Conservation (phyloP, 1,140 invertebrate genomes). For the Formica exsecta region DNA sequence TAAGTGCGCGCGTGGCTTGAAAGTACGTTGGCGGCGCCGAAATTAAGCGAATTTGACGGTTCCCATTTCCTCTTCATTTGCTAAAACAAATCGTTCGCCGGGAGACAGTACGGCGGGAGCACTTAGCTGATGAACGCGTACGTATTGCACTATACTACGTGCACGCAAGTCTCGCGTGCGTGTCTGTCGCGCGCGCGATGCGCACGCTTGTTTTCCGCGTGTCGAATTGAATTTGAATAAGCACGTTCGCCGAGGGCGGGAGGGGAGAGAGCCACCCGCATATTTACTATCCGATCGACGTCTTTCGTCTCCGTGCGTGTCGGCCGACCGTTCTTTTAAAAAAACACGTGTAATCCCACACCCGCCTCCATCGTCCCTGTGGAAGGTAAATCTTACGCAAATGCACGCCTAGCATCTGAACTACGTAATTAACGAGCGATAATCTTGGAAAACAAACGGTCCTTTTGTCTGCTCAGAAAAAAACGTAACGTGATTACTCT, state of each 20-base stretch:
- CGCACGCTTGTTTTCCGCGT: slow-evolving; percentile 66
- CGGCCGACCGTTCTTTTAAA: slow-evolving; percentile 20
- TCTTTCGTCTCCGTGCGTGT: slow-evolving; percentile 22
- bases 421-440: slow-evolving; percentile 14
- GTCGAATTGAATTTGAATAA: slow-evolving; percentile 73
- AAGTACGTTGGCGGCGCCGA: slow-evolving; percentile 35
- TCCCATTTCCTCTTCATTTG: slow-evolving; percentile 78
- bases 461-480: too few relatives aligned
- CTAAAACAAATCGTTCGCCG: slow-evolving; percentile 79
- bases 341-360: slow-evolving; percentile 55
- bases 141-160: slow-evolving; percentile 64
- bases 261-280: not conserved
- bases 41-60: slow-evolving; percentile 74
- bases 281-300: slow-evolving; percentile 43
- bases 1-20: slow-evolving; percentile 45
- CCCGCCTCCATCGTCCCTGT: not conserved
- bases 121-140: slow-evolving; percentile 81
- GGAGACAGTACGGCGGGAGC: slow-evolving; percentile 74
- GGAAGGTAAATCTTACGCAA: slow-evolving; percentile 35
- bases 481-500: too few relatives aligned
- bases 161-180: slow-evolving; percentile 81
- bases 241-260: slow-evolving; percentile 13
- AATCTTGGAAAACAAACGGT: not conserved
- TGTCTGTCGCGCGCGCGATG: slow-evolving; percentile 67
- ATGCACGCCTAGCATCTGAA: not conserved